phyloP scores from a whole-genome alignment of 1,140 invertebrate genomes.

The Brachionus sp. region DNA sequence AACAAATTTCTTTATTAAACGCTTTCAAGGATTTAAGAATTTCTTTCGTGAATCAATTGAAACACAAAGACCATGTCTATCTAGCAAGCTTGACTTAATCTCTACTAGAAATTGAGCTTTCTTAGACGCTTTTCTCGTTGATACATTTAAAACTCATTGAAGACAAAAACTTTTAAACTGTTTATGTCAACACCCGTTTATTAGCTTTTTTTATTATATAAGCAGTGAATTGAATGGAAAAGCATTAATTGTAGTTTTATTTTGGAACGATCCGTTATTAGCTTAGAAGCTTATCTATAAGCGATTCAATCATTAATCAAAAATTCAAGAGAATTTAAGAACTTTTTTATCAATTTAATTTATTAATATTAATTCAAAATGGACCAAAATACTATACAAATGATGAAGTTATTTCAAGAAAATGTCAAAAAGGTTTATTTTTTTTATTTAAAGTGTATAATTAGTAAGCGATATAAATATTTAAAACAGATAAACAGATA shows the following conservation, averaged over 20 bases:
- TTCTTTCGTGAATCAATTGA: constrained; percentile 9
- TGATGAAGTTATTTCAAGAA: constrained; percentile 22
- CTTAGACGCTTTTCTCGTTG: neutral
- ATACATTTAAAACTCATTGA: neutral
- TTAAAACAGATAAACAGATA: too few relatives aligned
- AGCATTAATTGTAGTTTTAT: constrained; percentile 8
- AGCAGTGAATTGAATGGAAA: neutral
- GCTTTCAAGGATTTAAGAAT: constrained; percentile 23
- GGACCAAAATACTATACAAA: constrained; percentile 15
- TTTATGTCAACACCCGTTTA: neutral
- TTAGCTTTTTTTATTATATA: neutral
- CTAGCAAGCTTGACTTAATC: neutral
- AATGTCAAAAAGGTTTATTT: constrained; percentile 38
- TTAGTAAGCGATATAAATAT: too few relatives aligned
- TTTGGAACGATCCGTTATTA: constrained; percentile 13
- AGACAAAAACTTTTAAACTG: neutral
- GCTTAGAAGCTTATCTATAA: neutral
- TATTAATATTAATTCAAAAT: neutral
- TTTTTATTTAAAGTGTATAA: neutral
- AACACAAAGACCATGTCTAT: neutral
- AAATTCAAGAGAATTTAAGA: neutral
- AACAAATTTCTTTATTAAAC: neutral
- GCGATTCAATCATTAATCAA: neutral
- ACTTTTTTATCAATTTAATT: constrained; percentile 1
- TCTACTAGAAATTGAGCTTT: too few relatives aligned